Base-by-base conservation (phyloP, 2,113 vertebrate genomes). In the Climacteris rufus region DNA sequence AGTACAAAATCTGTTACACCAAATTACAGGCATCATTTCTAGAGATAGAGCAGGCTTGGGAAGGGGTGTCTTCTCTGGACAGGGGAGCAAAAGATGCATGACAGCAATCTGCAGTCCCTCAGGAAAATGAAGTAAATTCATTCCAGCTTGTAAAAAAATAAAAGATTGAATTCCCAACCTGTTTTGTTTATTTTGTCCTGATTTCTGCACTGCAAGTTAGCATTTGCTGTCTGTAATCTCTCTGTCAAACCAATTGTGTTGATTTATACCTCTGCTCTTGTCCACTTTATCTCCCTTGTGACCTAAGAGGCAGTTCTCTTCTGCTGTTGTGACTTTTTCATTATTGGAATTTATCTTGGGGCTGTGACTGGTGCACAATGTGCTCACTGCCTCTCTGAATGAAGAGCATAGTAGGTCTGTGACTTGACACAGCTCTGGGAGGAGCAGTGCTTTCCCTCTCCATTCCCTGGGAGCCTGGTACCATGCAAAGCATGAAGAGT, bases 61-160 rank as follows among this genome's bases (percentile, higher is more conserved):
- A 91, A 87, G 57, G 49, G 84, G 77, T 49, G 33, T 23, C 31
- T 92, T 52, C 68, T 76, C 53, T 33, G 20, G 65, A n/a, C 6
- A 4, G 30, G 14, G 9, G 17, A 37, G 6, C 3, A 6, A 8
- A 27, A 79, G 52, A 64, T 42, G 27, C 81, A 84, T 0, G 0
- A 68, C 72, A 83, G 50, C 52, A 47, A 64, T 77, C 39, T 70
- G 18, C 30, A 87, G 35, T 40, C 75, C 74, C 94, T 92, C 49
- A 77, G 81, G 79, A 86, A 65, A 87, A 88, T 21, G 25, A 94
- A 94, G 49, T 87, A 74, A 59, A 89, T 93, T 90, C 6, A 65
- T 86, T 90, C 91, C 64, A 74, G 50, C 78, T 69, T 87, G 65
- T 75, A 72, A 65, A 37, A 64, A 75, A 54, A 20, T 8, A 5